Evolutionary conservation across 2,797 vertebrate species (phyloP).

Genomic region (Naso thynnoides): DNA sequence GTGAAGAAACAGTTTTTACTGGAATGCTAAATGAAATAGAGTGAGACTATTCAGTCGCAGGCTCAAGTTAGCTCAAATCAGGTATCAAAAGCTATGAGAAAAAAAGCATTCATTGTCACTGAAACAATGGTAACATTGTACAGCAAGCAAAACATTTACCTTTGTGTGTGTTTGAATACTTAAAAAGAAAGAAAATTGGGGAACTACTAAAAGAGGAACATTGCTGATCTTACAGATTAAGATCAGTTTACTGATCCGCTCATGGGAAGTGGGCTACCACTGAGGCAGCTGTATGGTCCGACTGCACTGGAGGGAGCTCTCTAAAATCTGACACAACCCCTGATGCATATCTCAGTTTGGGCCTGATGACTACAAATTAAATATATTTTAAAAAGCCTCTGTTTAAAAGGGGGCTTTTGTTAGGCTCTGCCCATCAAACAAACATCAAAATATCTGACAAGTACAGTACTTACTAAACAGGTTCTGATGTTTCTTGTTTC

Average conservation of each 20-base stretch:
- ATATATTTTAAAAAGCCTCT: background rate
- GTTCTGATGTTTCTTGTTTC: background rate
- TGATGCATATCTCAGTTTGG: background rate
- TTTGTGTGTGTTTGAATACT: background rate
- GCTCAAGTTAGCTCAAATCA: conserved; percentile 6
- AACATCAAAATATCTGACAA: background rate
- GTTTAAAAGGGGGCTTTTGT: background rate
- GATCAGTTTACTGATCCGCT: background rate
- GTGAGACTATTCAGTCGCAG: background rate
- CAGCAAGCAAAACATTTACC: background rate
- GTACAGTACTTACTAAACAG: background rate
- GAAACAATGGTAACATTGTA: background rate
- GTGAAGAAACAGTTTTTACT: background rate
- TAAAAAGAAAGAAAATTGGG: conserved; percentile 4
- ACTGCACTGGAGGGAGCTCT: background rate
- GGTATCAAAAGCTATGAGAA: background rate
- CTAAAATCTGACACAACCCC: background rate
- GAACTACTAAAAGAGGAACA: background rate
- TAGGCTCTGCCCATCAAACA: background rate
- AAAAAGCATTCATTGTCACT: background rate
- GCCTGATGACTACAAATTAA: background rate
- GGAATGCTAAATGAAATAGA: background rate
- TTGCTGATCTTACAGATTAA: background rate
- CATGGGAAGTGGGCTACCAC: background rate
- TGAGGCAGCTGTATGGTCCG: background rate